Evolutionary conservation across 2,888 invertebrate species (phyloP), one percentile per base, ranked within the genome.

Genomic region (Malthinus flaveolus): DNA sequence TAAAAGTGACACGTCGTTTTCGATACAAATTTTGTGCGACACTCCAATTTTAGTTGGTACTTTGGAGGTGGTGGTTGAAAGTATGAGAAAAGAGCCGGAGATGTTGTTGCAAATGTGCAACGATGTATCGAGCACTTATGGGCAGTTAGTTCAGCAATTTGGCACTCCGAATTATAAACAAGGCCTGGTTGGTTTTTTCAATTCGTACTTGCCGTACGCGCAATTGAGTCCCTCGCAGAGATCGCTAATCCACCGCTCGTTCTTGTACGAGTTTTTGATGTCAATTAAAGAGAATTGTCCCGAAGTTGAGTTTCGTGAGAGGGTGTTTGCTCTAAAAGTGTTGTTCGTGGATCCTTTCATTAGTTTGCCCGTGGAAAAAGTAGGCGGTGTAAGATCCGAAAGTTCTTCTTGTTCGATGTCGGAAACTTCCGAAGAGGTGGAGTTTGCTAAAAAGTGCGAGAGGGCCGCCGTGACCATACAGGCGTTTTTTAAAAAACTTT

Each of bases 91-190:
- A 3, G 76, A 78, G 63, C 71, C 75, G 0, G 61, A 71, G 42
- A 45, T 64, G 8, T 55, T 76, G n/a, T 63, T 64, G 4, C 61
- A 74, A 56, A 59, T 65, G 10, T 71, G 69, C 53, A 64, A 65
- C 7, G 63, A 72, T 12, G 61, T 76, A n/a, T 71, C 72, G 1
- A 68, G 68, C 15, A 59, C 54, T 10, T 77, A 73, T 48, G 75
- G 74, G 36, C 65, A 71, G 31, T 55, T 78, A 10, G 67, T 76
- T 0, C 67, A 70, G 50, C 62, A 69, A 11, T 76, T 76, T 53
- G 78, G 76, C 13, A 69, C 59, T 8, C 49, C 65, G 3, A 66
- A 70, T 3, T 74, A 67, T 61, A 1, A 56, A 7, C 45, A 53
- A 3, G 61, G 57, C 7, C 55, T 73, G 3, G 64, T 49, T 33